These are phyloP conservation scores for Hemithea aestivaria DNA, from an alignment of 2,888 invertebrate species.

Conservation along the genomic window DNA sequence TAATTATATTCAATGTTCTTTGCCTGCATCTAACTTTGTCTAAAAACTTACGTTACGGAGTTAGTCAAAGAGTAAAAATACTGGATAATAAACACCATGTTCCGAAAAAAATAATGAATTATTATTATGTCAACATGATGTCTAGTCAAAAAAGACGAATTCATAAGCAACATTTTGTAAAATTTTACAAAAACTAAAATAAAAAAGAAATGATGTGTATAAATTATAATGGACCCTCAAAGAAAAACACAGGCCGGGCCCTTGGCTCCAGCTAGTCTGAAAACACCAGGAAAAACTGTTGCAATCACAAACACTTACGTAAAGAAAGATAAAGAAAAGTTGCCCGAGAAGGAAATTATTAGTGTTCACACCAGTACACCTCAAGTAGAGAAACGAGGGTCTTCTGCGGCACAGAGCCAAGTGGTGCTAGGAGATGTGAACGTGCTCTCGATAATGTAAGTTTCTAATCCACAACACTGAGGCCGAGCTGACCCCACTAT, in stretches of 20 bases:
- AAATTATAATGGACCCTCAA: slow-evolving; percentile 52
- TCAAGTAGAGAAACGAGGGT: slow-evolving; percentile 46
- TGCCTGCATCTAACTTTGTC: too few species aligned
- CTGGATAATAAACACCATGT: too few species aligned
- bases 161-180: too few species aligned
- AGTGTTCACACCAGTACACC: slow-evolving; percentile 62
- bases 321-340: slow-evolving; percentile 32
- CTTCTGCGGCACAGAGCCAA: slow-evolving; percentile 54
- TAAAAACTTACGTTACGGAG: too few species aligned
- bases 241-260: slow-evolving; percentile 54
- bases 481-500: too few species aligned
- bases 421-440: slow-evolving; percentile 63
- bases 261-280: slow-evolving; percentile 49
- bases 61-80: too few species aligned
- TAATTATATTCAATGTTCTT: too few species aligned
- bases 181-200: too few species aligned
- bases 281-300: slow-evolving; percentile 50
- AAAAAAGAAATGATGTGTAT: background rate
- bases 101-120: too few species aligned
- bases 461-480: too few species aligned
- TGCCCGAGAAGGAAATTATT: slow-evolving; percentile 52
- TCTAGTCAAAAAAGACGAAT: too few species aligned
- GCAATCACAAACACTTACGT: slow-evolving; percentile 39
- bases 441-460: slow-evolving; percentile 63
- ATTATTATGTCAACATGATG: too few species aligned